Evolutionary conservation across 2,113 vertebrate species (phyloP).

Genomic region (Xyrauchen texanus): DNA sequence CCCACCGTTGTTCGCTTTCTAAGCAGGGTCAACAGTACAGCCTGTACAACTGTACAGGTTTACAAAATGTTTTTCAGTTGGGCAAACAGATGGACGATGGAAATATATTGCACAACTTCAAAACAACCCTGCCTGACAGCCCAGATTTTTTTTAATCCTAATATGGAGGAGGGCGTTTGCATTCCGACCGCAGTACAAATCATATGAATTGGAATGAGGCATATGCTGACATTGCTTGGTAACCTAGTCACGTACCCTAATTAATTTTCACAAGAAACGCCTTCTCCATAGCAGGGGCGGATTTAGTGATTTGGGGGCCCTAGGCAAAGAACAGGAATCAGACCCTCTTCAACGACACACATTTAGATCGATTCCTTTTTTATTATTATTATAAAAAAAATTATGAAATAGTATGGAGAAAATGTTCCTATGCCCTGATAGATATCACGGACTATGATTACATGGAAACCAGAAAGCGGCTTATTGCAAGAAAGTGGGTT

Average conservation of each 20-base stretch:
- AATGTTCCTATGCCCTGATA: too few relatives aligned
- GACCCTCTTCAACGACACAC: too few relatives aligned
- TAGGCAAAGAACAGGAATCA: too few relatives aligned
- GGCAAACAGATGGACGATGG: not conserved
- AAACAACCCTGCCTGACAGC: not conserved
- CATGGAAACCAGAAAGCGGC: too few relatives aligned
- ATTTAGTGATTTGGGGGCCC: too few relatives aligned
- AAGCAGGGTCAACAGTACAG: not conserved
- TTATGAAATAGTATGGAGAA: too few relatives aligned
- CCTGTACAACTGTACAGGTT: not conserved
- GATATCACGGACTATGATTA: too few relatives aligned
- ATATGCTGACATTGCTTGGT: not conserved
- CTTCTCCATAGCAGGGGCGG: not conserved
- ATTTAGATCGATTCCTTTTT: too few relatives aligned
- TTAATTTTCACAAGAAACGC: not conserved
- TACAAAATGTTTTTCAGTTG: not conserved
- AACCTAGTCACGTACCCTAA: not conserved
- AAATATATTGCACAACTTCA: not conserved
- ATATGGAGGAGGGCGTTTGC: slow-evolving; percentile 19
- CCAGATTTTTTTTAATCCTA: slow-evolving; percentile 2
- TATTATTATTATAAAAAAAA: too few relatives aligned
- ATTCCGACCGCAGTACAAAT: not conserved
- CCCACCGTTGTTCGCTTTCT: not conserved
- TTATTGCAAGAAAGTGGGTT: too few relatives aligned
- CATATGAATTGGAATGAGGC: not conserved